Evolutionary conservation across 2,113 vertebrate genomes (phyloP).

Genomic region (Zootoca vivipara): DNA sequence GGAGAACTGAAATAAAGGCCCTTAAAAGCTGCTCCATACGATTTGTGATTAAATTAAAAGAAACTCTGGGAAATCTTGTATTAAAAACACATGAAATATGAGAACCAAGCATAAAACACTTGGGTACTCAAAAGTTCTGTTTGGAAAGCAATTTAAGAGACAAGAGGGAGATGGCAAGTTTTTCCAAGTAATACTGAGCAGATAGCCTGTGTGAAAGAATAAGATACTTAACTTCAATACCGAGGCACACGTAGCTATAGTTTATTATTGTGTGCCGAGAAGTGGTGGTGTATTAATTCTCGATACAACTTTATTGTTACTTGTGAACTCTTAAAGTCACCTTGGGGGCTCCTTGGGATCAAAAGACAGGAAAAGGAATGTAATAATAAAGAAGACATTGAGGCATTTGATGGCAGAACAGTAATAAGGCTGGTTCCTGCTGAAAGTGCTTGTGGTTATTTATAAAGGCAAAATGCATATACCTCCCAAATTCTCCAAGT

Average conservation of each 20-base stretch:
- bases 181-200: neutral
- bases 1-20: neutral
- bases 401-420: neutral
- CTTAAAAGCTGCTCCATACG: neutral
- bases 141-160: neutral
- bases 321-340: neutral
- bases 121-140: neutral
- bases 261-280: neutral
- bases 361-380: neutral
- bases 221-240: neutral
- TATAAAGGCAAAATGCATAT: neutral
- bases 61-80: neutral
- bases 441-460: neutral
- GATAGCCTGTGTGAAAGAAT: neutral
- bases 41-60: neutral
- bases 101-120: neutral
- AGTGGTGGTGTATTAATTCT: neutral
- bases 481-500: slow-evolving; percentile 7
- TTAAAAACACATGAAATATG: neutral
- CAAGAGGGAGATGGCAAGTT: neutral
- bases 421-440: neutral
- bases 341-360: neutral
- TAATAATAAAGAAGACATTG: neutral
- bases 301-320: neutral
- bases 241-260: neutral